Base-by-base conservation (phyloP, 2,113 vertebrate species). In the Chaetops frenatus region DNA sequence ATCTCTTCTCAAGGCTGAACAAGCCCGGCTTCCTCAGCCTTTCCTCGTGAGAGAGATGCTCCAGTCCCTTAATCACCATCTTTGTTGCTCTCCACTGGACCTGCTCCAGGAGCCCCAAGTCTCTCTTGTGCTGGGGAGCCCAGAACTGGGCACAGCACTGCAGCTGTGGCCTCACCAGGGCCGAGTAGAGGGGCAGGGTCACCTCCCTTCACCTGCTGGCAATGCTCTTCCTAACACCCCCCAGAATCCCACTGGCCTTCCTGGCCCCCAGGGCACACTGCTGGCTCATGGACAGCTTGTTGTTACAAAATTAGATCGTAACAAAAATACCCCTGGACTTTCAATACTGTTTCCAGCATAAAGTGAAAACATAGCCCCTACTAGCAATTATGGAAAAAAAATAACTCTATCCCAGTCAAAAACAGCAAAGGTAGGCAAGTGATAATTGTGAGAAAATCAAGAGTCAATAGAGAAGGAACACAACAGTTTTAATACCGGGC, bases 101-200 rank as follows among this genome's bases (percentile, higher is more conserved):
- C 4, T 1, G 0, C 1, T 7, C 12, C 35, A 60, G 19, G 19
- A 50, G 24, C 9, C 48, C 53, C 54, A n/a, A 1, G 9, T n/a
- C 44, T n/a, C 36, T 78, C 44, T 23, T 48, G 13, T 1, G 8
- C 23, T 28, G 53, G 57, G 28, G 64, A 81, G 44, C 24, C n/a
- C n/a, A 57, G 42, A 17, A 38, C 40, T 47, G n/a, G 21, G 33
- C 51, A 57, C 42, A 56, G n/a, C 21, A 27, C 21, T 48, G 28
- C 51, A 67, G 42, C 24, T 81, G 42, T 31, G 50, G 25, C 50
- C 50, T 25, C 61, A 31, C 15, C 12, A 45, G 33, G n/a, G 31
- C 17, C 21, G 51, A 47, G 28, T 3, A 33, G 51, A 57, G 13
- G 21, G 23, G 17, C 21, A 57, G 42, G 23, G 38, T 57, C 17